Conservation (phyloP, 2,797 vertebrate genomes). For the Zalophus californianus region DNA sequence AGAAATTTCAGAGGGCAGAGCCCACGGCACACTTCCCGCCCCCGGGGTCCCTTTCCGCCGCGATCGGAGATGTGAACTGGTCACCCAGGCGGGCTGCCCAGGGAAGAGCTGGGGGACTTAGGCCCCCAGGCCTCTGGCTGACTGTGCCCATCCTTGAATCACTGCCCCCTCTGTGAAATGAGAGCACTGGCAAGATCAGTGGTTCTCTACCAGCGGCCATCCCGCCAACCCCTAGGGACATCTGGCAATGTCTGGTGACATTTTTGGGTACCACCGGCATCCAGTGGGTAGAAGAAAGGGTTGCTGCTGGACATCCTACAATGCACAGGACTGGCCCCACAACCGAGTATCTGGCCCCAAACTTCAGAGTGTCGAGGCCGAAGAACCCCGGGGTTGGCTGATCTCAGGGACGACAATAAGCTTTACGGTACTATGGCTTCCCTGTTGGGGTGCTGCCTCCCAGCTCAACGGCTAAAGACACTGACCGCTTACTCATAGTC, state of each 20-base stretch:
- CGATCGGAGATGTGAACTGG: background rate
- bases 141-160: background rate
- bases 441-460: background rate
- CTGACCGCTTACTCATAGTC: background rate
- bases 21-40: rapidly evolving
- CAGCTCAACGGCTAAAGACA: background rate
- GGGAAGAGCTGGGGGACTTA: background rate
- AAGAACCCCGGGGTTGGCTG: background rate
- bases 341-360: background rate
- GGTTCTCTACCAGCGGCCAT: background rate
- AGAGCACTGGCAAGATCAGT: rapidly evolving
- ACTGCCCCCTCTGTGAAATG: background rate
- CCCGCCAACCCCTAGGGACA: background rate
- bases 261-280: background rate
- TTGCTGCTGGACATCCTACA: background rate
- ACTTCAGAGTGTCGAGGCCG: background rate
- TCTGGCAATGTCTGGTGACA: background rate
- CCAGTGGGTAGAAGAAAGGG: background rate
- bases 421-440: background rate
- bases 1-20: background rate
- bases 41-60: rapidly evolving
- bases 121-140: background rate
- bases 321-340: background rate
- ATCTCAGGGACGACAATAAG: background rate
- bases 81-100: background rate